Base-by-base conservation (phyloP, 2,113 vertebrate species). In the Glaucomys volans region DNA sequence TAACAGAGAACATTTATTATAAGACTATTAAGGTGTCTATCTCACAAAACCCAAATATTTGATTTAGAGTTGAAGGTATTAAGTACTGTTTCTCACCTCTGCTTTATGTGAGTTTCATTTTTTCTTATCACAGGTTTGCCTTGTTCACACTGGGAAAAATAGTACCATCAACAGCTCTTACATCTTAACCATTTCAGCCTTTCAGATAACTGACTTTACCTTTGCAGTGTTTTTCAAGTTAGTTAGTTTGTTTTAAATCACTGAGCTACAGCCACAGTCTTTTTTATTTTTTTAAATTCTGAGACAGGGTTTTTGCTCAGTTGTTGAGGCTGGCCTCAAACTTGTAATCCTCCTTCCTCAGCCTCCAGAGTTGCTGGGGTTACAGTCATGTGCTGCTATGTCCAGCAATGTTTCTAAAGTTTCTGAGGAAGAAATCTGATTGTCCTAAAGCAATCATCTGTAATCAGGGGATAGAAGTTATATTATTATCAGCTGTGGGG, bases 91-190 rank as follows among this genome's bases (percentile, higher is more conserved):
- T 91, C 35, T 88, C 42, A 81, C 72, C 9, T 97, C 95, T 90
- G 81, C 13, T 96, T 87, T 72, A 86, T 74, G 37, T 66, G 84
- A 92, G 72, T 74, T 94, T 90, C 30, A 69, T 96, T 97, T 94
- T 83, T 67, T 94, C 17, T 89, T 47, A 95, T 4, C 40, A 64
- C 12, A 85, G 37, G 37, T 57, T 22, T 92, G 12, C 40, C 13
- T 88, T 90, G 90, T 97, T 44, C 35, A 28, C 10, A 32, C 74
- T 66, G n/a, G 62, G 37, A 94, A 95, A 64, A 94, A 50, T 22
- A 91, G 2, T 79, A 16, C 67, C 42, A 74, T 81, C 5, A 69
- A 85, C 22, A 96, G 16, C 20, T 95, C 83, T 96, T 96, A 42
- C 11, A 52, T 75, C 35, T 94, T 69, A 69, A 17, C 40, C 18